Evolutionary conservation across 2,113 vertebrate genomes (phyloP).

Genomic region (Corythornis vintsioides): DNA sequence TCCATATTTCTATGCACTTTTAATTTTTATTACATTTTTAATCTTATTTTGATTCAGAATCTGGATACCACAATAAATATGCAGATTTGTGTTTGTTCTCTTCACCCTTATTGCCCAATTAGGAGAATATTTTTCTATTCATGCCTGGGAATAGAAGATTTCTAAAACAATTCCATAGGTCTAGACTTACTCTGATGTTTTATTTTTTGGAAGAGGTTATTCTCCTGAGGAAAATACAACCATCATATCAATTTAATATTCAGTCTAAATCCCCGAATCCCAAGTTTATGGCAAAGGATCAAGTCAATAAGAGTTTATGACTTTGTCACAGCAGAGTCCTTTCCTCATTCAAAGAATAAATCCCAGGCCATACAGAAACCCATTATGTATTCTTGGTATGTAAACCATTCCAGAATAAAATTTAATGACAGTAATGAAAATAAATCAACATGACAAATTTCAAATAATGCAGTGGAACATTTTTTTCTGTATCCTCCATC

Average conservation of each 20-base stretch:
- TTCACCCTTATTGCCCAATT: background rate
- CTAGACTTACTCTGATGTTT: background rate
- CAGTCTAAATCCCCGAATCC: slow-evolving; percentile 36
- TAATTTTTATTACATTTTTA: background rate
- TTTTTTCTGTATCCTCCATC: slow-evolving; percentile 43
- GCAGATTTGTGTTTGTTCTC: background rate
- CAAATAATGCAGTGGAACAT: slow-evolving; percentile 53
- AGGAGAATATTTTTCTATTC: slow-evolving; percentile 17
- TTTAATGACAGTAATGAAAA: slow-evolving; percentile 57
- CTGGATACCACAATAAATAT: background rate
- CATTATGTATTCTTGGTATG: slow-evolving; percentile 52
- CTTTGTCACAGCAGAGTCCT: slow-evolving; percentile 44
- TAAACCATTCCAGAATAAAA: slow-evolving; percentile 48
- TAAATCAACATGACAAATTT: slow-evolving; percentile 67
- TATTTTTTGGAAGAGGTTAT: slow-evolving; percentile 32
- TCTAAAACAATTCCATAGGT: slow-evolving; percentile 35
- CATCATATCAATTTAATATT: slow-evolving; percentile 18
- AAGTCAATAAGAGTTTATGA: slow-evolving; percentile 62
- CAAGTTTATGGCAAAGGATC: slow-evolving; percentile 65
- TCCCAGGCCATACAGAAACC: slow-evolving; percentile 32
- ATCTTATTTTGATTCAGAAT: slow-evolving; percentile 11
- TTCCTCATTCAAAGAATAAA: slow-evolving; percentile 53
- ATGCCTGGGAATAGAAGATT: background rate
- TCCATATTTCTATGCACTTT: background rate
- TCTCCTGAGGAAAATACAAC: slow-evolving; percentile 51